These are phyloP conservation scores for Cercopithecus petaurista DNA, from an alignment of 2,797 vertebrate species.

Conservation along the genomic window DNA sequence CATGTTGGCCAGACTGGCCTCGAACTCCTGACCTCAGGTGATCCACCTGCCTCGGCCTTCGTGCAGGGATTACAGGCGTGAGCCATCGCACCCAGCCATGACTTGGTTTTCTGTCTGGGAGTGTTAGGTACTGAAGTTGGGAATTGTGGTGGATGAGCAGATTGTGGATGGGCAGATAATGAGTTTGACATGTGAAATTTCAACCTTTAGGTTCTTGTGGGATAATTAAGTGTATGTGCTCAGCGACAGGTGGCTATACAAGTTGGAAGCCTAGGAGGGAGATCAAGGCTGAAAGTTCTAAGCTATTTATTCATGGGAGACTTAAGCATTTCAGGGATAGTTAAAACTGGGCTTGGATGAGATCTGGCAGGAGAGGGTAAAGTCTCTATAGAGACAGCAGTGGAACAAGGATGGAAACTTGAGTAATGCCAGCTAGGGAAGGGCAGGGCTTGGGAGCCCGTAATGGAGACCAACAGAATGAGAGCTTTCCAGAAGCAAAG, in stretches of 20 bases:
- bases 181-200: neutral
- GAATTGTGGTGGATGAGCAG: neutral
- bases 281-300: neutral
- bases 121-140: neutral
- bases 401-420: neutral
- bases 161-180: neutral
- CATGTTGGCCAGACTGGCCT: neutral
- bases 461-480: neutral
- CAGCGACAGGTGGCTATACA: neutral
- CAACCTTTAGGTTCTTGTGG: neutral
- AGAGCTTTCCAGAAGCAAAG: neutral
- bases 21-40: neutral
- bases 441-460: neutral
- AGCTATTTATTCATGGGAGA: neutral
- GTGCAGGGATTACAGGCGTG: neutral
- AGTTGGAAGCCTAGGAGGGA: neutral
- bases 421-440: neutral
- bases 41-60: neutral
- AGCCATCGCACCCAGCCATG: fast-evolving
- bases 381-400: neutral
- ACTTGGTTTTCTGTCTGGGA: neutral
- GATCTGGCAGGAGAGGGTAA: neutral
- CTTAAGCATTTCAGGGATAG: neutral
- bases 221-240: neutral
- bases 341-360: neutral